phyloP scores from a whole-genome alignment of 2,888 invertebrate species.

The Brachypalpus laphriformis region DNA sequence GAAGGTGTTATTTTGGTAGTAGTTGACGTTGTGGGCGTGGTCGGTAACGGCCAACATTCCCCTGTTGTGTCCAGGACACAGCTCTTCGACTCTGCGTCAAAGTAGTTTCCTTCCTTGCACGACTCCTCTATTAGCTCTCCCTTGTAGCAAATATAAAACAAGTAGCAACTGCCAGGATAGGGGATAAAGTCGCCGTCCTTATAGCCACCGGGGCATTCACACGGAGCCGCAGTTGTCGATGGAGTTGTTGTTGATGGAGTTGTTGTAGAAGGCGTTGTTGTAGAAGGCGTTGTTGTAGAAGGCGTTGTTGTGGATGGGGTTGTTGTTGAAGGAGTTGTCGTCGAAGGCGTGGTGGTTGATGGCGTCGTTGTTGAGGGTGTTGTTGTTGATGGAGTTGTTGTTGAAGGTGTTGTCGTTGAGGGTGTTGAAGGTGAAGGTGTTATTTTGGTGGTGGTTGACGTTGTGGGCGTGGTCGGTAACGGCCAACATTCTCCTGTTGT shows the following conservation, averaged over 20 bases:
- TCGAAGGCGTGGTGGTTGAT: background rate
- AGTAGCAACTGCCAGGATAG: slow-evolving; percentile 76
- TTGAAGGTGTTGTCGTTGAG: too few relatives aligned
- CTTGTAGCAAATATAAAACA: slow-evolving; percentile 76
- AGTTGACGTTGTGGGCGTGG: background rate
- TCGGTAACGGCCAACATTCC: background rate
- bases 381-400: background rate
- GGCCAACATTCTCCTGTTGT: slow-evolving; percentile 50
- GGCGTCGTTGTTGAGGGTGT: background rate
- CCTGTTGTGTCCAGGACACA: slow-evolving; percentile 76
- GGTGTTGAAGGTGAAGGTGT: too few relatives aligned
- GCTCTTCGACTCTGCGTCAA: slow-evolving; percentile 60
- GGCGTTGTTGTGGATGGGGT: too few relatives aligned
- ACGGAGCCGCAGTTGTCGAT: background rate
- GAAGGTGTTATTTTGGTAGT: too few relatives aligned
- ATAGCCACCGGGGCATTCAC: slow-evolving; percentile 76
- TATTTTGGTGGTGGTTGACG: background rate
- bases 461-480: background rate
- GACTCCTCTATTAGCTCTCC: slow-evolving; percentile 74
- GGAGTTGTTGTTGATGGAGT: background rate
- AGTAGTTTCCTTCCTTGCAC: slow-evolving; percentile 77
- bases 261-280: background rate
- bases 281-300: background rate
- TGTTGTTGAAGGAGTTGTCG: background rate
- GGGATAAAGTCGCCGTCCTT: slow-evolving; percentile 74